Conservation (phyloP, 2,113 vertebrate genomes). For the Silurus meridionalis region DNA sequence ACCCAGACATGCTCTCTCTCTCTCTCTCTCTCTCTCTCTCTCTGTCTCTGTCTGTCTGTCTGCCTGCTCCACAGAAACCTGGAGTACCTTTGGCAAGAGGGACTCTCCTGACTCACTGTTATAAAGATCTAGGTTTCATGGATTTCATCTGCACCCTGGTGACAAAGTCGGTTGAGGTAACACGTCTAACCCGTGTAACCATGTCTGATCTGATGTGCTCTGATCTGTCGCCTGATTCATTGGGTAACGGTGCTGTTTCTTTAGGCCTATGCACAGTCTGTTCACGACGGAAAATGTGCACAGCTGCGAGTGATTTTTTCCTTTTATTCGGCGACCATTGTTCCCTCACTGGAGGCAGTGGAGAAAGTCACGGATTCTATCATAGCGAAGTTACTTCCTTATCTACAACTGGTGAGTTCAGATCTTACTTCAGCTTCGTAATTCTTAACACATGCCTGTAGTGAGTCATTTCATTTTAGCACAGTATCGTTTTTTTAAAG, state of each 20-base stretch:
- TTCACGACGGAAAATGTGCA: constrained; percentile 63
- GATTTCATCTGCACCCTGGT: constrained; percentile 93
- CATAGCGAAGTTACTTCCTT: constrained; percentile 86
- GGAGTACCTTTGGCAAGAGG: constrained; percentile 87
- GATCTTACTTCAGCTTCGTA: neutral
- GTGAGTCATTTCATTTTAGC: neutral
- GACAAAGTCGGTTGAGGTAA: constrained; percentile 85
- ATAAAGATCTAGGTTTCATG: constrained; percentile 92
- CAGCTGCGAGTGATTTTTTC: constrained; percentile 88
- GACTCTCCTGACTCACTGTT: constrained; percentile 88
- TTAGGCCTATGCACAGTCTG: constrained; percentile 79
- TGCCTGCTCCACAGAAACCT: constrained; percentile 73
- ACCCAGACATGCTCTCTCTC: too few species aligned
- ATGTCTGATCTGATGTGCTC: neutral
- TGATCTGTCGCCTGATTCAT: neutral
- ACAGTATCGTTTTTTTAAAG: neutral
- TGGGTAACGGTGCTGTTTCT: neutral
- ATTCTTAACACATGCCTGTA: neutral
- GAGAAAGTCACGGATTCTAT: constrained; percentile 78
- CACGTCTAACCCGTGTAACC: neutral
- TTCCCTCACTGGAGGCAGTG: constrained; percentile 78
- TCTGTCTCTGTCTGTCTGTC: too few species aligned
- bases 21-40: neutral
- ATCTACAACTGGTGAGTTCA: constrained; percentile 85
- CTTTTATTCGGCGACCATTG: constrained; percentile 89